phyloP scores from a whole-genome alignment of 2,797 vertebrate species.

The Tragelaphus eurycerus region DNA sequence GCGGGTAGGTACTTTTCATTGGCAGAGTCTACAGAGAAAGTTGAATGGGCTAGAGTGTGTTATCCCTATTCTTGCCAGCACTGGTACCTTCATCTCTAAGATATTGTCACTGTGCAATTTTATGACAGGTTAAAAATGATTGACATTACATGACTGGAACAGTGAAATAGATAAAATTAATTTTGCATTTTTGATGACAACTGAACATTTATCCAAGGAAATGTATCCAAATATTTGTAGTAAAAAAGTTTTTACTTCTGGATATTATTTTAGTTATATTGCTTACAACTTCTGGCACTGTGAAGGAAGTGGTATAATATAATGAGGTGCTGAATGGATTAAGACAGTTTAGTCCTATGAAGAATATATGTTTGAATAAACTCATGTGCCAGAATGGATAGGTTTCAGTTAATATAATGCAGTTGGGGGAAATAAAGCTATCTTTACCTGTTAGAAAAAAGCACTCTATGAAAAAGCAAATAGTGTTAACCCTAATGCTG shows the following conservation, averaged over 20 bases:
- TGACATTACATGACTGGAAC: not conserved
- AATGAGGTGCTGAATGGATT: not conserved
- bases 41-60: not conserved
- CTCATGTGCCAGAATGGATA: not conserved
- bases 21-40: not conserved
- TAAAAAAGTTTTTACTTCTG: not conserved
- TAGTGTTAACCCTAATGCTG: not conserved
- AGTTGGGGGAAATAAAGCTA: not conserved
- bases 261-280: conserved; percentile 34
- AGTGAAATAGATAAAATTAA: not conserved
- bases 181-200: not conserved
- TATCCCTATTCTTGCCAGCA: not conserved
- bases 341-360: not conserved
- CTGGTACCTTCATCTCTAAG: not conserved
- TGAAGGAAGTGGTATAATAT: not conserved
- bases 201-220: conserved; percentile 19
- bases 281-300: not conserved
- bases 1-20: not conserved
- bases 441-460: not conserved
- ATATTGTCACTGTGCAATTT: not conserved
- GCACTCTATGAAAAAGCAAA: not conserved
- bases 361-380: not conserved
- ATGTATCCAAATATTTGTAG: not conserved
- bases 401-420: not conserved
- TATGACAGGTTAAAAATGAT: not conserved